A percentile compares a stretch with the other conserved stretches of the same genome.
phyloP scores from a whole-genome alignment of 1,140 invertebrate species.

The Pseudomyrmex cubaensis region DNA sequence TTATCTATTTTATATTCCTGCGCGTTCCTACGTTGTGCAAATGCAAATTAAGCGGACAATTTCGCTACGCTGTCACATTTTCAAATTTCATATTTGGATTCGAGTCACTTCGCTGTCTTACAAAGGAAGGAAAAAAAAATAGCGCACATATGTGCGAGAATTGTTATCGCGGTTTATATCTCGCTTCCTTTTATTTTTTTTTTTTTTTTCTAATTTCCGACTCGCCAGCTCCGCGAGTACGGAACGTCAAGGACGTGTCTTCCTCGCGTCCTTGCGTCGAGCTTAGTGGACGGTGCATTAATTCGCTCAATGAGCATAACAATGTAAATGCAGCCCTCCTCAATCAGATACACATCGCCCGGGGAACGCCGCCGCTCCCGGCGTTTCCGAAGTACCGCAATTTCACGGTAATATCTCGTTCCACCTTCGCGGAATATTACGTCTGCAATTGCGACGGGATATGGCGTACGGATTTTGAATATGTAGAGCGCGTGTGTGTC shows the following conservation, averaged over 20 bases:
- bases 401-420: slow-evolving; percentile 52
- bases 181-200: neutral
- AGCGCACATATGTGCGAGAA: neutral
- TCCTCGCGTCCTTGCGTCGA: slow-evolving; percentile 71
- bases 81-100: neutral
- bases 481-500: slow-evolving; percentile 22
- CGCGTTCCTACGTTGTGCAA: neutral
- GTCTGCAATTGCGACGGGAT: slow-evolving; percentile 4
- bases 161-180: neutral
- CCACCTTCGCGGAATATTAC: slow-evolving; percentile 14
- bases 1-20: neutral
- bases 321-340: slow-evolving; percentile 67
- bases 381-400: slow-evolving; percentile 23
- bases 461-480: slow-evolving; percentile 27
- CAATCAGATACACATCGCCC: slow-evolving; percentile 57
- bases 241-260: slow-evolving; percentile 68
- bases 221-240: neutral
- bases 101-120: neutral
- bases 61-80: too few species aligned
- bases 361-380: neutral
- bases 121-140: neutral
- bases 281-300: slow-evolving; percentile 69
- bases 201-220: neutral
- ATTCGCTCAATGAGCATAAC: slow-evolving; percentile 75
- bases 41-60: neutral